phyloP scores from a whole-genome alignment of 2,888 invertebrate genomes.

The Scaptomyza caliginosa region DNA sequence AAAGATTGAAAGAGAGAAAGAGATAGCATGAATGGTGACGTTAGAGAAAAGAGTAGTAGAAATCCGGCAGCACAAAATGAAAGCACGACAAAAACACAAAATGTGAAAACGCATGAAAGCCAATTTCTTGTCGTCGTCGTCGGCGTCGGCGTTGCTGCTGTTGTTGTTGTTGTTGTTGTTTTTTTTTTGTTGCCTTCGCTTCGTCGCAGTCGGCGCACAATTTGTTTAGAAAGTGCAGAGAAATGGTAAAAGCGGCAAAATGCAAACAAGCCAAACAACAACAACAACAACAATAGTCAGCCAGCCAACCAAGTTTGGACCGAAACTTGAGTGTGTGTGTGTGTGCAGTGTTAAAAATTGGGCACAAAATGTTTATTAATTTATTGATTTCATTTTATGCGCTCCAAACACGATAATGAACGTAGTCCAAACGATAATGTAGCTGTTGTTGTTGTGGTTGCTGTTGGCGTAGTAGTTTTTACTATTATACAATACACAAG shows the following conservation, averaged over 20 bases:
- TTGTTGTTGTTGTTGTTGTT: constrained; percentile 24
- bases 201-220: constrained; percentile 62
- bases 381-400: constrained; percentile 66
- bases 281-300: constrained; percentile 42
- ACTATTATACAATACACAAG: constrained; percentile 67
- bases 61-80: constrained; percentile 68
- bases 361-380: constrained; percentile 72
- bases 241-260: constrained; percentile 81
- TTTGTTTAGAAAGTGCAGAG: constrained; percentile 82
- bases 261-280: constrained; percentile 63
- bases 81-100: constrained; percentile 80
- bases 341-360: constrained; percentile 63
- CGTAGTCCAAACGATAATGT: constrained; percentile 17
- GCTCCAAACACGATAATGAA: constrained; percentile 34
- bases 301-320: constrained; percentile 49
- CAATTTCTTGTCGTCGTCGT: constrained; percentile 56
- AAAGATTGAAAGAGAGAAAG: constrained; percentile 47
- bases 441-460: constrained; percentile 23
- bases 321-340: no score
- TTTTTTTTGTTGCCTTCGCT: constrained; percentile 47
- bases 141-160: constrained; percentile 1
- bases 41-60: constrained; percentile 67
- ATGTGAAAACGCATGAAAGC: constrained; percentile 79
- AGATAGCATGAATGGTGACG: constrained; percentile 37
- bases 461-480: constrained; percentile 34